phyloP scores from a whole-genome alignment of 2,888 invertebrate genomes.

The Eulithis prunata region DNA sequence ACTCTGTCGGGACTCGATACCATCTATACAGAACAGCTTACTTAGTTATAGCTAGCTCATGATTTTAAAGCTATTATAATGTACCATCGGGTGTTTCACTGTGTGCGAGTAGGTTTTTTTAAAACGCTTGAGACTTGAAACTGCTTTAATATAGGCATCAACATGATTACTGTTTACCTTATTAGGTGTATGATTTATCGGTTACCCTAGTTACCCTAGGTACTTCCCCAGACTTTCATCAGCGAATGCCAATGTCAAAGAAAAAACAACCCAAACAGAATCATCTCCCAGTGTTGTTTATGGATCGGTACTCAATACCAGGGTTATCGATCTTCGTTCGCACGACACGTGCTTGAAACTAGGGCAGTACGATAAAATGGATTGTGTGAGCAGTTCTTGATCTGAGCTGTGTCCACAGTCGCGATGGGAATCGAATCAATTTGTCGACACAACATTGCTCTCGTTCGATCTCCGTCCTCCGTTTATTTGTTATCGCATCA shows the following conservation, averaged over 20 bases:
- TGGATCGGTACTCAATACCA: neutral
- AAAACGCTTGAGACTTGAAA: too few species aligned
- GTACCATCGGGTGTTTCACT: too few species aligned
- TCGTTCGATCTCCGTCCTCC: constrained; percentile 60
- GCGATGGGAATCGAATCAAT: constrained; percentile 74
- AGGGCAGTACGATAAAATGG: neutral
- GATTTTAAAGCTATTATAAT: neutral
- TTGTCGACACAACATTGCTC: constrained; percentile 69
- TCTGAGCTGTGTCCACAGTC: constrained; percentile 46
- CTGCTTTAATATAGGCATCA: too few species aligned
- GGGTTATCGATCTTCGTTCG: neutral
- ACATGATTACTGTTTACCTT: neutral
- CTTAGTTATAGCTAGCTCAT: constrained; percentile 10
- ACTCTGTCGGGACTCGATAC: constrained; percentile 27
- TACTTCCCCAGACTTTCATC: too few species aligned
- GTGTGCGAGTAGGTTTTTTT: too few species aligned
- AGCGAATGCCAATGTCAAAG: neutral
- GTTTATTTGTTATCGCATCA: constrained; percentile 55
- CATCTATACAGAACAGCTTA: constrained; percentile 35
- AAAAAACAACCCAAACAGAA: neutral
- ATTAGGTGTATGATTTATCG: neutral
- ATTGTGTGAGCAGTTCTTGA: constrained; percentile 34
- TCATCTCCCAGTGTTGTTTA: neutral
- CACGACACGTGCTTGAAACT: constrained; percentile 4
- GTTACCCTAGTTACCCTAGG: too few species aligned